These are phyloP conservation scores for Drosophila meridionalis DNA, from an alignment of 2,888 invertebrate species.

Conservation along the genomic window DNA sequence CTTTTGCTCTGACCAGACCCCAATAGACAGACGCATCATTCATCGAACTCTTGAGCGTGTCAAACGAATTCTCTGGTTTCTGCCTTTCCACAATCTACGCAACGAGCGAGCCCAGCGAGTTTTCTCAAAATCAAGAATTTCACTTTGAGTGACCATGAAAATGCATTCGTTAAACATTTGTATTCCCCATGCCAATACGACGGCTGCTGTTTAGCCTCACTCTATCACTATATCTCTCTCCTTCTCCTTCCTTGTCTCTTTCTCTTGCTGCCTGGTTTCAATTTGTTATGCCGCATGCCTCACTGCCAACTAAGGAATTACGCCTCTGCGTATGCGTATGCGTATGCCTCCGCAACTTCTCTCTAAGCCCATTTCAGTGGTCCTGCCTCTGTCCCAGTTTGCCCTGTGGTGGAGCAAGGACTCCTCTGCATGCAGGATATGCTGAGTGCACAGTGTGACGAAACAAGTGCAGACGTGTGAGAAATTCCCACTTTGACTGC, in stretches of 20 bases:
- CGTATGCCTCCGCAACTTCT: background rate
- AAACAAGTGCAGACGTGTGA: constrained; percentile 64
- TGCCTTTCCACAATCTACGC: constrained; percentile 2
- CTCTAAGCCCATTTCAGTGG: background rate
- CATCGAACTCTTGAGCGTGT: constrained; percentile 52
- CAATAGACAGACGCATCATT: constrained; percentile 46
- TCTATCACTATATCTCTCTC: background rate
- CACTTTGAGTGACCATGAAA: constrained; percentile 79
- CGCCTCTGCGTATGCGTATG: constrained; percentile 45
- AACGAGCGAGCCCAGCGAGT: constrained; percentile 1
- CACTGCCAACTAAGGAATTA: constrained; percentile 68
- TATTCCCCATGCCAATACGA: constrained; percentile 12
- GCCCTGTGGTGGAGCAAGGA: constrained; percentile 7
- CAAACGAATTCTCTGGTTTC: constrained; percentile 53
- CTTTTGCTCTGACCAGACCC: background rate
- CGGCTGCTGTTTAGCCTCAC: constrained; percentile 22
- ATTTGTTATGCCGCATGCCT: constrained; percentile 75
- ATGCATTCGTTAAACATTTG: constrained; percentile 76
- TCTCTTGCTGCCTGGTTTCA: constrained; percentile 42
- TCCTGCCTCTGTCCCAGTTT: background rate
- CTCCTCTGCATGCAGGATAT: constrained; percentile 51
- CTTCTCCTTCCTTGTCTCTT: constrained; percentile 1
- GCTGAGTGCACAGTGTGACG: constrained; percentile 55
- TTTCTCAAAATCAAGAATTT: constrained; percentile 51
- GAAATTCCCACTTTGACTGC: constrained; percentile 39